Conservation (phyloP, 2,113 vertebrate genomes). For the Bambusicola thoracicus region DNA sequence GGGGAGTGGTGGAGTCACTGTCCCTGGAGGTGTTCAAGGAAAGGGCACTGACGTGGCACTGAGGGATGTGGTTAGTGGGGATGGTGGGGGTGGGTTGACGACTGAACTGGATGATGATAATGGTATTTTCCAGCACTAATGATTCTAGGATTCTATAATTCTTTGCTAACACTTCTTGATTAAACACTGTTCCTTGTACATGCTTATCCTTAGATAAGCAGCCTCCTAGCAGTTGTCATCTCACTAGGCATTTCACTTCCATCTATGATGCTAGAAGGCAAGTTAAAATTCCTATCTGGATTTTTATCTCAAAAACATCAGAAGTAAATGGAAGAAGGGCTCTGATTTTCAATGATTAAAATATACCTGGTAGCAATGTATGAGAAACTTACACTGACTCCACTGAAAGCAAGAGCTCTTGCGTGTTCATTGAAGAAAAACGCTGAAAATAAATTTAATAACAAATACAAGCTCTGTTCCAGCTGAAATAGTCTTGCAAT, state of each 20-base stretch:
- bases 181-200: neutral
- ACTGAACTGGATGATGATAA: too few species aligned
- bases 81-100: too few species aligned
- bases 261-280: neutral
- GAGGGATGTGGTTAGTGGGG: too few species aligned
- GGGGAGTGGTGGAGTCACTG: too few species aligned
- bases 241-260: neutral
- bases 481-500: neutral
- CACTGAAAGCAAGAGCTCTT: neutral
- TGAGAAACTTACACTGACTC: neutral
- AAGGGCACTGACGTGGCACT: too few species aligned
- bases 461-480: neutral
- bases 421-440: neutral
- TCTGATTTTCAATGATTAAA: neutral
- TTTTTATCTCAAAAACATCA: neutral
- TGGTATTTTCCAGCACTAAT: too few species aligned
- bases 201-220: neutral
- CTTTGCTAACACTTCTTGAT: neutral
- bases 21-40: too few species aligned
- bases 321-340: neutral
- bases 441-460: neutral
- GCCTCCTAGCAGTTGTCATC: neutral
- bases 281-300: neutral
- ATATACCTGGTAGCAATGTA: neutral
- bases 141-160: too few species aligned